Conservation (phyloP, 2,888 invertebrate genomes). For the Andrena praecox region DNA sequence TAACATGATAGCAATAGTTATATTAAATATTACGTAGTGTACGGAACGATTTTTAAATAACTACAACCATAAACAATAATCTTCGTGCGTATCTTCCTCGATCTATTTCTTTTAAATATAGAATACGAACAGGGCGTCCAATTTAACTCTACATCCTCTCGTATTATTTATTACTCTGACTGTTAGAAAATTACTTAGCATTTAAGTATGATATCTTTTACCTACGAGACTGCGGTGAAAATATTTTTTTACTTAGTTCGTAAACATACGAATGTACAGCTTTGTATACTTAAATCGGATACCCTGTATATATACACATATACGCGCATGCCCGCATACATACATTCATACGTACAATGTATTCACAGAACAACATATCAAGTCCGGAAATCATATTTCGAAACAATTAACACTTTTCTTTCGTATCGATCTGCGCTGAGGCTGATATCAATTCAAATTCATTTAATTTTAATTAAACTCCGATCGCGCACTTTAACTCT, state of each 20-base stretch:
- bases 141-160: constrained; percentile 32
- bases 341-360: constrained; percentile 57
- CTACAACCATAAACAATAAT: constrained; percentile 82
- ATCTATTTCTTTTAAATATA: constrained; percentile 38
- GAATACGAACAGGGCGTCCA: constrained; percentile 39
- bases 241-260: constrained; percentile 6
- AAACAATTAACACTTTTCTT: background rate
- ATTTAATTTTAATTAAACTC: constrained; percentile 8
- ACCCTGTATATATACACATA: constrained; percentile 46
- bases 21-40: constrained; percentile 70
- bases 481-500: background rate
- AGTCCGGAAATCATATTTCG: constrained; percentile 37
- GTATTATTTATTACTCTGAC: background rate
- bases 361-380: constrained; percentile 23
- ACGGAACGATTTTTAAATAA: constrained; percentile 81
- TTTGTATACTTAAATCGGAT: constrained; percentile 35
- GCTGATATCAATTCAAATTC: constrained; percentile 7
- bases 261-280: constrained; percentile 4
- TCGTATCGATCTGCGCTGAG: constrained; percentile 21
- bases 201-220: constrained; percentile 13
- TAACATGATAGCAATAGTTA: constrained; percentile 74
- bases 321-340: constrained; percentile 35
- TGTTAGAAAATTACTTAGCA: constrained; percentile 7
- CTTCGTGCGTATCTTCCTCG: constrained; percentile 66
- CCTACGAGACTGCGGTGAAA: background rate